phyloP scores from a whole-genome alignment of 2,797 vertebrate genomes.

The Bucorvus abyssinicus region DNA sequence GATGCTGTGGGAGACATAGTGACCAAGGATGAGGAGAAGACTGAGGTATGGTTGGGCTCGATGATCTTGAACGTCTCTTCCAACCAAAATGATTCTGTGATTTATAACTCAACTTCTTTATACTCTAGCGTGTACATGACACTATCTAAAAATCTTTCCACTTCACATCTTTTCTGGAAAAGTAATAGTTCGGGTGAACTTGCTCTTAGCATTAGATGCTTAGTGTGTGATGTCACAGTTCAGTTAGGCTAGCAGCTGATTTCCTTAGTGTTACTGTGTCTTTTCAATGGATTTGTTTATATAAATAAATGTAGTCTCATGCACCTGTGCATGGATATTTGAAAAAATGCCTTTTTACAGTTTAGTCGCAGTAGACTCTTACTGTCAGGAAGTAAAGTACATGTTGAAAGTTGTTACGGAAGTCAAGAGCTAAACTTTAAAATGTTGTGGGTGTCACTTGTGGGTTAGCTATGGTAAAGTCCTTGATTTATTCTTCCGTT shows the following conservation, averaged over 20 bases:
- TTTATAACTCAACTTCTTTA: not conserved
- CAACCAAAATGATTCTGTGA: not conserved
- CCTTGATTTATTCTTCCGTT: not conserved
- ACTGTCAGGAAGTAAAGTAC: not conserved
- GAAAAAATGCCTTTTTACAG: not conserved
- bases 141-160: not conserved
- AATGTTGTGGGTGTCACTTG: not conserved
- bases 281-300: not conserved
- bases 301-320: not conserved
- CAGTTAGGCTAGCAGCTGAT: not conserved
- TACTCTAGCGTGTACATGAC: fast-evolving
- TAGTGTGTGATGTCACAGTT: not conserved
- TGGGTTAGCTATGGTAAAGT: not conserved
- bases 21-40: too few species aligned
- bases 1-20: too few species aligned
- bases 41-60: too few species aligned
- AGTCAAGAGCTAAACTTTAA: not conserved
- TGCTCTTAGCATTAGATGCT: not conserved
- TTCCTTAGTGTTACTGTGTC: not conserved
- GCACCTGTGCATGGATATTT: not conserved
- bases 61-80: too few species aligned
- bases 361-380: not conserved
- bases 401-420: not conserved
- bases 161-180: not conserved
- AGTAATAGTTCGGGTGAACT: not conserved